Conservation (phyloP, 2,888 invertebrate species). For the Rotaria magnacalcarata region DNA sequence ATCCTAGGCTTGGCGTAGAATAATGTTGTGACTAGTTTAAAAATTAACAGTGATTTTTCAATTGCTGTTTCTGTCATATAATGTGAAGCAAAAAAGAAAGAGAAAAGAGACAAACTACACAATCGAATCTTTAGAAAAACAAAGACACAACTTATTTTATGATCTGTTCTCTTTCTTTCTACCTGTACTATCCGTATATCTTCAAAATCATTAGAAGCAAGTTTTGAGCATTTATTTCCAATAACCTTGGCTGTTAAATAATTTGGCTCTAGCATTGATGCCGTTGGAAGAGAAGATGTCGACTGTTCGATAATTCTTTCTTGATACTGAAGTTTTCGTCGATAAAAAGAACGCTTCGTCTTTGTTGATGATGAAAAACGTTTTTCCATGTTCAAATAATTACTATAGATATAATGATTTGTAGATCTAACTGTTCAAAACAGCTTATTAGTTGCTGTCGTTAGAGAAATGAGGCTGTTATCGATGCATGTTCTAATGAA, state of each 20-base stretch:
- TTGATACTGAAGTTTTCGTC: background rate
- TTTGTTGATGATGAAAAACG: background rate
- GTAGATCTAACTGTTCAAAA: no score
- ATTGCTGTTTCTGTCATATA: no score
- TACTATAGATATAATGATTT: no score
- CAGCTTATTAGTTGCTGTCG: no score
- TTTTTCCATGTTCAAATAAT: no score
- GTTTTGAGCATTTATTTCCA: background rate
- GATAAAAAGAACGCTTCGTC: background rate
- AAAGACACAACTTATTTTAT: no score
- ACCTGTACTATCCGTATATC: background rate
- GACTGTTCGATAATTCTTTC: background rate
- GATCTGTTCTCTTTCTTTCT: background rate
- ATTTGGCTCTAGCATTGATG: background rate
- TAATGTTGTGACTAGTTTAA: background rate
- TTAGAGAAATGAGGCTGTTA: no score
- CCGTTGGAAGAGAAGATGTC: background rate
- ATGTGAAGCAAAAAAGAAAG: no score
- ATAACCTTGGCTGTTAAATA: background rate
- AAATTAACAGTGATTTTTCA: no score
- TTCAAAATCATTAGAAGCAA: background rate
- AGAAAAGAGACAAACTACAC: no score
- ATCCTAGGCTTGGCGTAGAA: background rate
- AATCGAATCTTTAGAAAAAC: no score
- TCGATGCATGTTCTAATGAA: no score